Evolutionary conservation across 2,113 vertebrate species (phyloP), one percentile per base, ranked within the genome.

Genomic region (Istiophorus platypterus): DNA sequence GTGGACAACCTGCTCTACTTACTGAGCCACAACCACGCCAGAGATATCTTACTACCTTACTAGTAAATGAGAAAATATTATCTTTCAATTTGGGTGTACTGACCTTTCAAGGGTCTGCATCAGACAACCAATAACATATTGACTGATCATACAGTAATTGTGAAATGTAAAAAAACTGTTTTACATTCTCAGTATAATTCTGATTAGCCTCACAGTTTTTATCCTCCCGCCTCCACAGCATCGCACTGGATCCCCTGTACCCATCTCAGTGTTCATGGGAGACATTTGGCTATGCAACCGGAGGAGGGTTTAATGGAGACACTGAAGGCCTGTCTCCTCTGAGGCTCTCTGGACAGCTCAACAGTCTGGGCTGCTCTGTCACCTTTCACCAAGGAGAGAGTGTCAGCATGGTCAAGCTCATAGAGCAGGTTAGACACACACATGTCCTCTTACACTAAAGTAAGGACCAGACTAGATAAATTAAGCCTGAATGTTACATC

Each of bases 221-320:
- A 1, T 12, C 15, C 22, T n/a, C 41, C 39, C 65, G 7, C 6
- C n/a, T 69, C 45, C 71, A 62, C 93, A 99, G 98, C 90, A 97
- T 99, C 52, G 97, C 97, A 54, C 90, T 99, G 94, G 97, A 99
- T 85, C 98, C 98, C 17, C 95, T 99, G 70, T 99, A 98, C 85
- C 98, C 98, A 0, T 99, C 98, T n/a, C 98, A 98, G 72, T 99
- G 98, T 66, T 98, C 97, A 12, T 99, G 98, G 98, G 98, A 99
- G 92, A 99, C 97, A 0, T 99, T 99, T 39, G 97, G 98, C 80
- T 99, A 99, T 0, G 95, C 96, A 72, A 96, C 96, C 10, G 96
- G 96, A 56, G 95, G 96, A 64, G 96, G 93, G 39, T 92, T 97
- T 86, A 93, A 78, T 34, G 93, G 95, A 9, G 91, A 93, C 4